A percentile compares a stretch with the other conserved stretches of the same genome.
Conservation (phyloP, 2,888 invertebrate species). For the Smittia aterrima region DNA sequence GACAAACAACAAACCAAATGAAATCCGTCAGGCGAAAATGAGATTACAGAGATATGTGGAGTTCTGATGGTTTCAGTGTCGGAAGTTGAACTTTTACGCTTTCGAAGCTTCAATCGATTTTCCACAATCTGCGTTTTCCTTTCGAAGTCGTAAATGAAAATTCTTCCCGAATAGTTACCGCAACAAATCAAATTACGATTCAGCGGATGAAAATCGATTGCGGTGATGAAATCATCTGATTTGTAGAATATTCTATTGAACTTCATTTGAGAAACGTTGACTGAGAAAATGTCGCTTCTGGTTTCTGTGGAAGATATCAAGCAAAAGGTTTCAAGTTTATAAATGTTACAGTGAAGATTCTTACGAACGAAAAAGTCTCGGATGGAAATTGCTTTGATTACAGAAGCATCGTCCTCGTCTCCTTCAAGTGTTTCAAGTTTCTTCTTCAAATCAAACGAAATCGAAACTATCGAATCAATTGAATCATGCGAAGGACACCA, state of each 20-base stretch:
- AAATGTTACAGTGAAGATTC: not conserved
- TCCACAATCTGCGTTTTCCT: conserved; percentile 46
- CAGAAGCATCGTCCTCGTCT: not conserved
- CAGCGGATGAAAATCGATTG: conserved; percentile 57
- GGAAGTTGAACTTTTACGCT: conserved; percentile 13
- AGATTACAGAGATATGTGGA: conserved; percentile 16
- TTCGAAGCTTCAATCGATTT: conserved; percentile 42
- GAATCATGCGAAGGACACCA: conserved; percentile 53
- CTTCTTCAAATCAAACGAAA: conserved; percentile 2
- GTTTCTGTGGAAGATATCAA: not conserved
- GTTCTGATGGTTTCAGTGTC: conserved; percentile 6
- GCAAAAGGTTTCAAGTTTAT: too few species aligned
- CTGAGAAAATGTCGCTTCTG: conserved; percentile 54
- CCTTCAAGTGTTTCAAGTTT: too few species aligned
- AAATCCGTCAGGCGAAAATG: conserved; percentile 51
- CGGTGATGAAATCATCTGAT: conserved; percentile 52
- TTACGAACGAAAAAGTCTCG: conserved; percentile 22
- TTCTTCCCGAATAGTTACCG: conserved; percentile 55
- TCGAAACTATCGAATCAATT: conserved; percentile 15
- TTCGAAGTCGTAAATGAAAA: conserved; percentile 55
- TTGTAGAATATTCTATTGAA: conserved; percentile 53
- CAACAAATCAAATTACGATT: conserved; percentile 56
- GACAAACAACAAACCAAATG: conserved; percentile 61
- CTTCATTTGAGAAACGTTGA: conserved; percentile 57
- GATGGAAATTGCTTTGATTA: not conserved